phyloP scores from a whole-genome alignment of 23 tunicate genomes.

The Ciona savignyi region DNA sequence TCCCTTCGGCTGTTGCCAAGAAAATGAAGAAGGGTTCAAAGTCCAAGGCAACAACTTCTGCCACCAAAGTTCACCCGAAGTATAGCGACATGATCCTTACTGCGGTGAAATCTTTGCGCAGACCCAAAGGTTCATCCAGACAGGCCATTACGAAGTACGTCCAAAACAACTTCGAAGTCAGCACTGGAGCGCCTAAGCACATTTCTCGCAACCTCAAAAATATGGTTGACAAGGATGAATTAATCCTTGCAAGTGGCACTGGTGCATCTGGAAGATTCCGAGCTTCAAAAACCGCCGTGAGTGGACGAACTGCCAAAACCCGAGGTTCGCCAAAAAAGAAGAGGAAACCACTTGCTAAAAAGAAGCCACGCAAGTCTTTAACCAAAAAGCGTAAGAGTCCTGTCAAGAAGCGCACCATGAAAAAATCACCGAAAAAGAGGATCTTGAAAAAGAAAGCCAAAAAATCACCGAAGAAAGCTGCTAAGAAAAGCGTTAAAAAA shows the following conservation, averaged over 20 bases:
- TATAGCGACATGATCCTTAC: constrained; percentile 69
- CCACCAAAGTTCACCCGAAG: constrained; percentile 27
- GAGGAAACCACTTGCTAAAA: background rate
- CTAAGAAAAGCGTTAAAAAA: constrained; percentile 7
- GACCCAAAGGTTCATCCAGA: constrained; percentile 60
- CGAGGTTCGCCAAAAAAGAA: constrained; percentile 30
- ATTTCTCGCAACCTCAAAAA: constrained; percentile 42
- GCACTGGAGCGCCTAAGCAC: constrained; percentile 13
- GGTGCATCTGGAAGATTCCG: constrained; percentile 79
- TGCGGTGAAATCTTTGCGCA: constrained; percentile 53
- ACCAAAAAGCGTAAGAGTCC: constrained; percentile 29
- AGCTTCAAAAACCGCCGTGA: constrained; percentile 19
- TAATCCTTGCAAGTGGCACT: constrained; percentile 48
- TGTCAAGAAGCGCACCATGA: constrained; percentile 31
- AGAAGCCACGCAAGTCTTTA: background rate
- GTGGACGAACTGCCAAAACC: constrained; percentile 12
- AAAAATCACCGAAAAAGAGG: constrained; percentile 14
- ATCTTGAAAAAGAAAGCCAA: constrained; percentile 14
- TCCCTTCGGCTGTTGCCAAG: constrained; percentile 41
- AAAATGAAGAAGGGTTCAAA: constrained; percentile 26
- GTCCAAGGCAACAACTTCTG: background rate
- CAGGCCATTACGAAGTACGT: constrained; percentile 75
- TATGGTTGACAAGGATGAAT: constrained; percentile 43
- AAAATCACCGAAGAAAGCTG: constrained; percentile 27
- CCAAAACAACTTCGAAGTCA: constrained; percentile 37